These are phyloP conservation scores for Cephus nigrinus DNA, from an alignment of 2,888 invertebrate species.

Conservation along the genomic window DNA sequence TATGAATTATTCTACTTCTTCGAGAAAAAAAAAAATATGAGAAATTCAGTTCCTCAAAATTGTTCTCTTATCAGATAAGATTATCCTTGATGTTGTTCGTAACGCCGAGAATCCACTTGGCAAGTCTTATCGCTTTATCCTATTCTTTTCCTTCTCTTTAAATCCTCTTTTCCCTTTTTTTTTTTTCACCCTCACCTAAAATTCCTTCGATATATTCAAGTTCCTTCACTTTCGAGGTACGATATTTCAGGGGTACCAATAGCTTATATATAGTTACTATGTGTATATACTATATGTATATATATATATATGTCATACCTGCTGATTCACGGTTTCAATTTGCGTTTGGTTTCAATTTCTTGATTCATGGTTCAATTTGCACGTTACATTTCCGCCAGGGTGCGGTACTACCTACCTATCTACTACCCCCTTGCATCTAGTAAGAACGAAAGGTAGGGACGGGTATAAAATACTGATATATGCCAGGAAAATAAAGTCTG, in stretches of 20 bases:
- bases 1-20: background rate
- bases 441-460: background rate
- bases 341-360: background rate
- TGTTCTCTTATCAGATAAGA: background rate
- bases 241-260: background rate
- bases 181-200: background rate
- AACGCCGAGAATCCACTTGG: background rate
- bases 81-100: background rate
- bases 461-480: background rate
- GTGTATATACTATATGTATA: too few species aligned
- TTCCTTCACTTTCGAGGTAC: background rate
- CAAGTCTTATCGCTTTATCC: background rate
- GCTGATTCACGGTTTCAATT: background rate
- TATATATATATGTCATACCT: background rate
- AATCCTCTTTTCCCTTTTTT: too few species aligned
- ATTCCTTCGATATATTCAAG: background rate
- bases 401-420: background rate
- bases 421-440: background rate
- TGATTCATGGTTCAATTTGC: background rate
- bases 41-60: background rate
- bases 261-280: background rate
- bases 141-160: background rate
- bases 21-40: background rate
- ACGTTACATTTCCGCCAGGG: background rate
- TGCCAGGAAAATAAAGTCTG: background rate